Conservation (phyloP, 1,140 invertebrate genomes). For the Caerostris darwini region DNA sequence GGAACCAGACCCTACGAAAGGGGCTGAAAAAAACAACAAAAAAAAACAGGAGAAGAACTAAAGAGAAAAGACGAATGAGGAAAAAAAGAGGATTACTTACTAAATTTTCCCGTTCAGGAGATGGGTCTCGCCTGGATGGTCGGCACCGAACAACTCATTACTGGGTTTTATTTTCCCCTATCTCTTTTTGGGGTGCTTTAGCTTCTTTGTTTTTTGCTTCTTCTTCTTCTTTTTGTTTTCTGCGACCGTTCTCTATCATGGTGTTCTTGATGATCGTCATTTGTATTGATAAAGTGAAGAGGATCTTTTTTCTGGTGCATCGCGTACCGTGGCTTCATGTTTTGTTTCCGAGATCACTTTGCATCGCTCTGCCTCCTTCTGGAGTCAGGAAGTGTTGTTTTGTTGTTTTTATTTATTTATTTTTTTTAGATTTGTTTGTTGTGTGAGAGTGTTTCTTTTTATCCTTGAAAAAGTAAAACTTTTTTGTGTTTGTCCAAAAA, state of each 20-base stretch:
- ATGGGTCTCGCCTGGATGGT: slow-evolving; percentile 61
- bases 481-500: background rate
- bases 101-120: slow-evolving; percentile 68
- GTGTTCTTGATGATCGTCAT: slow-evolving; percentile 70
- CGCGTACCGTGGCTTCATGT: background rate
- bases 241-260: slow-evolving; percentile 54
- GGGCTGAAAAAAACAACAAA: background rate
- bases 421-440: background rate
- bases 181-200: slow-evolving; percentile 42
- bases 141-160: slow-evolving; percentile 68
- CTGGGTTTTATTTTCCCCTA: slow-evolving; percentile 66
- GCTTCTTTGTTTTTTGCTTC: slow-evolving; percentile 21
- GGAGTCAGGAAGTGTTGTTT: background rate
- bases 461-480: background rate
- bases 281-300: slow-evolving; percentile 57
- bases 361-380: background rate
- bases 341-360: slow-evolving; percentile 29
- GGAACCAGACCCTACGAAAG: slow-evolving; percentile 3
- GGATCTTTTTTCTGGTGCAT: slow-evolving; percentile 18
- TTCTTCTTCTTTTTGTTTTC: slow-evolving; percentile 23
- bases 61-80: slow-evolving; percentile 41
- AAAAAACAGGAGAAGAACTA: background rate
- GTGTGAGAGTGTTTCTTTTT: background rate
- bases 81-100: slow-evolving; percentile 63
- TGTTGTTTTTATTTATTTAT: background rate